Conservation (phyloP, 2,888 invertebrate genomes). For the Mythimna impura region DNA sequence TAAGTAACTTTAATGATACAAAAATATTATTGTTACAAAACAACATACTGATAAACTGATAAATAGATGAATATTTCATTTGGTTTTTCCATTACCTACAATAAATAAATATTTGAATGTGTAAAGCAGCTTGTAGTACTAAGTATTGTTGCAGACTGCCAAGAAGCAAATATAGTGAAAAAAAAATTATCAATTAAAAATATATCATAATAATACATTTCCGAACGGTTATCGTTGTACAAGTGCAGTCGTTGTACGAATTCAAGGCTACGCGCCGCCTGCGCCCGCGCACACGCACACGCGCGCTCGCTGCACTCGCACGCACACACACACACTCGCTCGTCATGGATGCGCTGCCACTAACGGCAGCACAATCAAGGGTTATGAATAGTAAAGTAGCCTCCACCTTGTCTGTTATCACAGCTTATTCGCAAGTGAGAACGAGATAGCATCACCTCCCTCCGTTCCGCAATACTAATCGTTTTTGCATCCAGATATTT, state of each 20-base stretch:
- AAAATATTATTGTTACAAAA: constrained; percentile 47
- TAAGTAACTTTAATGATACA: constrained; percentile 32
- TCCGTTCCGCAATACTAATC: constrained; percentile 58
- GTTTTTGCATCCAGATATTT: constrained; percentile 65
- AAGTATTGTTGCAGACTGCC: constrained; percentile 14
- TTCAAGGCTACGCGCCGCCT: constrained; percentile 80
- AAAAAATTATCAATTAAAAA: constrained; percentile 52
- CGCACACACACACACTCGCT: constrained; percentile 31
- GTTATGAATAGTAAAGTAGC: constrained; percentile 65
- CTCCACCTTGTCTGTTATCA: constrained; percentile 57
- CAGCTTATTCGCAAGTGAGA: constrained; percentile 38
- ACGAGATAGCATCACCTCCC: constrained; percentile 48
- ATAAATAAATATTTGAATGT: constrained; percentile 16
- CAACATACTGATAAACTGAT: constrained; percentile 17
- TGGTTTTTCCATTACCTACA: constrained; percentile 17
- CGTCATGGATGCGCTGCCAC: constrained; percentile 63
- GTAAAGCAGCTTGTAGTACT: not conserved
- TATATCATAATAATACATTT: constrained; percentile 67
- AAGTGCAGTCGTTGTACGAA: constrained; percentile 88
- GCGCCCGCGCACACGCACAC: constrained; percentile 67
- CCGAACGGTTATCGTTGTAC: constrained; percentile 76
- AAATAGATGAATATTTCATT: constrained; percentile 13
- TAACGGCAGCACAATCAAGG: constrained; percentile 68
- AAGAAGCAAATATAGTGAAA: constrained; percentile 19
- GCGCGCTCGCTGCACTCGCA: constrained; percentile 15